Base-by-base conservation (phyloP, 2,888 invertebrate species). In the Lumbricus terrestris region DNA sequence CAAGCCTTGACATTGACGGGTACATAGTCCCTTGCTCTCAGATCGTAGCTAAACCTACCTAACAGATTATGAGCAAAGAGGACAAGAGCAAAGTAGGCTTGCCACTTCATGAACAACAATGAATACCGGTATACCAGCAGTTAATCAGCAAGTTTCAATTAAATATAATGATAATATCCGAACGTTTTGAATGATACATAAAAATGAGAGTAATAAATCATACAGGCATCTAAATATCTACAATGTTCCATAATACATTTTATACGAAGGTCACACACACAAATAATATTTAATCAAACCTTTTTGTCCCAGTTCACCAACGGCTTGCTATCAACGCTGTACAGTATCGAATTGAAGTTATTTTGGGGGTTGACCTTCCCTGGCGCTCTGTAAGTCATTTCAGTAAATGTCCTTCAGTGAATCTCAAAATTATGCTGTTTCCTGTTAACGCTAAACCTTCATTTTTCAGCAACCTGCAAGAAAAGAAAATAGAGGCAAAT, bases 291-390 rank as follows among this genome's bases (percentile, higher is more conserved):
- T n/a, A 42, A 3, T 38, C n/a, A 93, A 91, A 95, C 96, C 95
- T 95, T 95, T 94, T 95, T 96, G 93, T 96, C 95, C 96, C 96
- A 96, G 91, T 96, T 95, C 93, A 96, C 96, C 90, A 96, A 93
- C 20, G 96, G 96, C 93, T 96, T 96, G 93, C 95, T 95, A 91
- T 96, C 96, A 92, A 96, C 95, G 93, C 95, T 95, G 94, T 96
- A 96, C 85, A 96, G 93, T 93, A 96, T 95, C 90, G 96, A 96
- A 91, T 96, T 94, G 91, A 96, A 95, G 91, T 96, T 96, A 94
- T 95, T 95, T 94, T 96, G 96, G 93, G 96, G 96, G 91, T 96
- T 96, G 93, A 96, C 96, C 93, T 95, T 95, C 93, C 96, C 96
- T n/a, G n/a, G n/a, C 96, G 96, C 96, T 89, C 82, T 40, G 37